Evolutionary conservation across 2,888 invertebrate genomes (phyloP).

Genomic region (Anaspis maculata): DNA sequence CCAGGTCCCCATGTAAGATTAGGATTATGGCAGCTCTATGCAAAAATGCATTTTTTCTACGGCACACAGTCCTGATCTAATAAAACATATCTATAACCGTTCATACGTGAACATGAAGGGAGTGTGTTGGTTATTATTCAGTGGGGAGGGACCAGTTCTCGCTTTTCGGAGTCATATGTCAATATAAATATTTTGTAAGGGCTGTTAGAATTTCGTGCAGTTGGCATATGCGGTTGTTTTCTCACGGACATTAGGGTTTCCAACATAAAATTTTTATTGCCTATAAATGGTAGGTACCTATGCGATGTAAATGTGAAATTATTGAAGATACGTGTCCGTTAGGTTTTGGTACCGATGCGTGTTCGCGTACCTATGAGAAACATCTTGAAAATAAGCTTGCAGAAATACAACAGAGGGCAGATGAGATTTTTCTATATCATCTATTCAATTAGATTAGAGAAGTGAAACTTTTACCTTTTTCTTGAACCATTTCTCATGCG

Average conservation of each 20-base stretch:
- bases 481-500: slow-evolving; percentile 9
- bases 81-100: slow-evolving; percentile 25
- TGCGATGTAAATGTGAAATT: too few species aligned
- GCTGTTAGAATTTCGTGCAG: slow-evolving; percentile 32
- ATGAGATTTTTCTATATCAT: too few species aligned
- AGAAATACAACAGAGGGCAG: too few species aligned
- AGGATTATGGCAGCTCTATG: slow-evolving; percentile 19
- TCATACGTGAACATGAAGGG: slow-evolving; percentile 19
- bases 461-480: not conserved
- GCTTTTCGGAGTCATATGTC: slow-evolving; percentile 38
- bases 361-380: too few species aligned
- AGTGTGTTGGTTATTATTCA: slow-evolving; percentile 18
- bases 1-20: slow-evolving; percentile 18
- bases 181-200: slow-evolving; percentile 41
- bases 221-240: slow-evolving; percentile 35
- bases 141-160: slow-evolving; percentile 16
- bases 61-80: slow-evolving; percentile 15
- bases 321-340: too few species aligned
- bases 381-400: too few species aligned
- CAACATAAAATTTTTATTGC: slow-evolving; percentile 25
- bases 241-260: slow-evolving; percentile 39
- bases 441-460: not conserved
- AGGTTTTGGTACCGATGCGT: too few species aligned
- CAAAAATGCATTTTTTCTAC: slow-evolving; percentile 19
- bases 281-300: slow-evolving; percentile 5